Conservation (phyloP, 1,140 invertebrate genomes). For the Armadillidium nasatum region DNA sequence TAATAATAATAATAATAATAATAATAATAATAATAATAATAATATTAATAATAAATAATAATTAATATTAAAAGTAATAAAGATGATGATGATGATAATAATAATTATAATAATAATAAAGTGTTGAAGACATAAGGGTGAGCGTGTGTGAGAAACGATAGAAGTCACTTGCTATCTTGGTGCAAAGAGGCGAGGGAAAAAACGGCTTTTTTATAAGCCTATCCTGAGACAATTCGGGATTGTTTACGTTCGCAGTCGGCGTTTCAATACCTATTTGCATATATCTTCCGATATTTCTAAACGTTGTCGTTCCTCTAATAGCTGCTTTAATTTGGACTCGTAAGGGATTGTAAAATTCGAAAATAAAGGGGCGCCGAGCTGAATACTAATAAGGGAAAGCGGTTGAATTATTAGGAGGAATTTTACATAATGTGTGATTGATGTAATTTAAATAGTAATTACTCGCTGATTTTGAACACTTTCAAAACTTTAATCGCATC, state of each 20-base stretch:
- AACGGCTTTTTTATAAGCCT: neutral
- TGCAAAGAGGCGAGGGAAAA: no score
- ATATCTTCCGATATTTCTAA: neutral
- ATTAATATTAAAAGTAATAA: no score
- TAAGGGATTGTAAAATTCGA: conserved; percentile 4
- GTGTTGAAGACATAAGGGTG: no score
- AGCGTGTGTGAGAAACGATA: no score
- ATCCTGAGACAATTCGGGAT: neutral
- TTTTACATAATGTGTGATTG: conserved; percentile 1
- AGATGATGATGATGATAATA: no score
- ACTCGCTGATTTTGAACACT: neutral
- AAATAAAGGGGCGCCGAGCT: neutral
- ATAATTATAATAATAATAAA: no score
- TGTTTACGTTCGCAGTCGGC: neutral
- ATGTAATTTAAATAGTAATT: neutral
- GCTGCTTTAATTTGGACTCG: neutral
- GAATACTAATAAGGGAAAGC: neutral
- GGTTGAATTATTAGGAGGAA: neutral
- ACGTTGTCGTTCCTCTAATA: neutral
- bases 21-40: no score
- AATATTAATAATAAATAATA: no score
- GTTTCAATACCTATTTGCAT: neutral
- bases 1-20: no score
- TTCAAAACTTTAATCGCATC: neutral
- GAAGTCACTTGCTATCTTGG: no score